Percentiles rank a stretch among this genome's conserved stretches.
Conservation (phyloP, 2,888 invertebrate genomes). For the Stratiomys singularior region DNA sequence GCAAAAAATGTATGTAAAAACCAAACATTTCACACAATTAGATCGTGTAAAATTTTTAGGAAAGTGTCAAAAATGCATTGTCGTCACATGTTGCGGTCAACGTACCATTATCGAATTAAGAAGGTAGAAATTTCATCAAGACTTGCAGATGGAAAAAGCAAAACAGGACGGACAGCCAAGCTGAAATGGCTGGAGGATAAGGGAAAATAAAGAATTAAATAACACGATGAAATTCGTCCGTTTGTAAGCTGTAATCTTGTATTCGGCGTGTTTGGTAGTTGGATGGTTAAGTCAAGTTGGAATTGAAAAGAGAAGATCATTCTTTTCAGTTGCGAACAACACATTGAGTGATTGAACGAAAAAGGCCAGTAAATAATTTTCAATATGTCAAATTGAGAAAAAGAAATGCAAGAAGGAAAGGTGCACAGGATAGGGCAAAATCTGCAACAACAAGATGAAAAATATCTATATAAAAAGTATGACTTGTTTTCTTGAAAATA, state of each 20-base stretch:
- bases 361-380: constrained; percentile 40
- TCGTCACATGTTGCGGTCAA: constrained; percentile 43
- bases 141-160: neutral
- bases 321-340: neutral
- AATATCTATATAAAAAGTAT: too few relatives aligned
- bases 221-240: constrained; percentile 27
- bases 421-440: neutral
- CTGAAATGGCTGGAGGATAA: neutral
- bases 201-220: neutral
- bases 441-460: too few relatives aligned
- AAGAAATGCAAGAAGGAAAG: constrained; percentile 15
- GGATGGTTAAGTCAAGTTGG: neutral
- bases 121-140: constrained; percentile 13
- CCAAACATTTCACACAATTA: constrained; percentile 8
- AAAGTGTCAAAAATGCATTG: constrained; percentile 45
- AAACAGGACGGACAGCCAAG: neutral
- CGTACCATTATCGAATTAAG: constrained; percentile 43
- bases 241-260: neutral
- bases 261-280: neutral
- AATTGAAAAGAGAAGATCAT: neutral
- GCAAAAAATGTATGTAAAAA: neutral
- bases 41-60: constrained; percentile 16
- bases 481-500: too few relatives aligned
- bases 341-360: constrained; percentile 15
- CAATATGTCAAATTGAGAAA: constrained; percentile 37